These are phyloP conservation scores for Anticlea derivata DNA, from an alignment of 2,888 invertebrate genomes.

Conservation along the genomic window DNA sequence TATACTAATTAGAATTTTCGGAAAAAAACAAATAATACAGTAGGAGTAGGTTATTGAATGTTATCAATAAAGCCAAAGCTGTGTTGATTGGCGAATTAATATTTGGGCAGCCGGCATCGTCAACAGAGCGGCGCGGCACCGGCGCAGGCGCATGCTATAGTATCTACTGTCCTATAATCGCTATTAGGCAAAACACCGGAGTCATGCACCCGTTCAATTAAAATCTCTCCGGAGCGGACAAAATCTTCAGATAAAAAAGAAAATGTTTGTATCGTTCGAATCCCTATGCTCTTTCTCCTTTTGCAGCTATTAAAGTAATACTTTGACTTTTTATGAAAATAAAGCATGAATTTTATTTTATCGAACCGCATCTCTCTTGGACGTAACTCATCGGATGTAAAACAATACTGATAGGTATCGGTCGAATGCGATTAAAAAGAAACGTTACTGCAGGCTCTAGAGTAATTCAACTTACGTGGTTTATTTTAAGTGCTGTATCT, in stretches of 20 bases:
- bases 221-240: conserved; percentile 62
- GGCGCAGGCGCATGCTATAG: not conserved
- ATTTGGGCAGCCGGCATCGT: too few relatives aligned
- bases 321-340: conserved; percentile 61
- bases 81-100: conserved; percentile 41
- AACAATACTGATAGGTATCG: conserved; percentile 77
- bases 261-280: conserved; percentile 61
- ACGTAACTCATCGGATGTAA: conserved; percentile 72
- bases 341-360: conserved; percentile 71
- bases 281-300: conserved; percentile 58
- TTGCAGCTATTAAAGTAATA: conserved; percentile 77
- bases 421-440: conserved; percentile 66
- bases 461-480: conserved; percentile 60
- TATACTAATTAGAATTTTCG: too few relatives aligned
- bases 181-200: conserved; percentile 73
- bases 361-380: conserved; percentile 60
- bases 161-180: conserved; percentile 66
- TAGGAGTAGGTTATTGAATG: conserved; percentile 30
- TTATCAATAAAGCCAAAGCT: conserved; percentile 18
- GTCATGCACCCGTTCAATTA: conserved; percentile 75
- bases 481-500: conserved; percentile 73
- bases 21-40: too few relatives aligned
- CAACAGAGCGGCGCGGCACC: too few relatives aligned
- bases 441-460: conserved; percentile 58
- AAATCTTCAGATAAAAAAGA: conserved; percentile 61